Conservation (phyloP, 2,888 invertebrate genomes). For the Aleiodes testaceus region DNA sequence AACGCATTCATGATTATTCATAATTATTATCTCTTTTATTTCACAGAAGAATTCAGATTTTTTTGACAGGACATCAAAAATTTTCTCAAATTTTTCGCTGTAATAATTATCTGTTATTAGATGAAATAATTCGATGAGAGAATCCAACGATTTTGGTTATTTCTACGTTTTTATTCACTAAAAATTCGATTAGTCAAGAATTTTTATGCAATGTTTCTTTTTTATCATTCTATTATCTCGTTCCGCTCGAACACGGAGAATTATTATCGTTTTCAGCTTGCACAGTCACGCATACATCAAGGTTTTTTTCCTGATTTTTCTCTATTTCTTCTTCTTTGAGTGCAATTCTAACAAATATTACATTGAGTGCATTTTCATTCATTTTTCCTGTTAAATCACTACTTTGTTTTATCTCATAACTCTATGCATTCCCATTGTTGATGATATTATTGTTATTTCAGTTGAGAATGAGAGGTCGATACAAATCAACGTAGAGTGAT, state of each 20-base stretch:
- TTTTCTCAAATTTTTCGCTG: background rate
- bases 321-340: too few species aligned
- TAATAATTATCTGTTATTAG: background rate
- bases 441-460: background rate
- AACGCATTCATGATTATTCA: too few species aligned
- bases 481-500: background rate
- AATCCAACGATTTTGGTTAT: too few species aligned
- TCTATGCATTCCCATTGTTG: background rate
- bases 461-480: constrained; percentile 25
- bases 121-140: background rate
- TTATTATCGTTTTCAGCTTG: constrained; percentile 1
- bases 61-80: background rate
- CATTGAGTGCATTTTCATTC: background rate
- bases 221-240: constrained; percentile 4
- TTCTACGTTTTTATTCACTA: background rate
- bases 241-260: background rate
- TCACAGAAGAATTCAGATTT: too few species aligned
- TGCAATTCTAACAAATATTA: background rate
- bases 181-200: background rate
- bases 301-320: background rate
- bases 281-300: constrained; percentile 23
- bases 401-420: background rate
- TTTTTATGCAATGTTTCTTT: background rate
- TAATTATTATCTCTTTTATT: too few species aligned
- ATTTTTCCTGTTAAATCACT: constrained; percentile 11